phyloP scores from a whole-genome alignment of 1,140 invertebrate genomes.

The Oedothorax gibbosus region DNA sequence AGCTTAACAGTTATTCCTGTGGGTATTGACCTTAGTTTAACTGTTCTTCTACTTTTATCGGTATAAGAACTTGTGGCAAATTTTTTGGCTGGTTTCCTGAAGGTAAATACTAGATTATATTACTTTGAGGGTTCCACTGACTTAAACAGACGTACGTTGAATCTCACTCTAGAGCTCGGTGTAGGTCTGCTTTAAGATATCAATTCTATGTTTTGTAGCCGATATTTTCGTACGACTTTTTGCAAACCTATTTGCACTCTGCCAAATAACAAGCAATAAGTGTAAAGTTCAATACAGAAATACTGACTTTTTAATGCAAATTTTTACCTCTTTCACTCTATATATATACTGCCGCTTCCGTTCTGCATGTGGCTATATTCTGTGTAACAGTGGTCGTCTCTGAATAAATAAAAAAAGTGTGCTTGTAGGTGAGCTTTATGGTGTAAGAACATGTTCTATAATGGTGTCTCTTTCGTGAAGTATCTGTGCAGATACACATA shows the following conservation, averaged over 20 bases:
- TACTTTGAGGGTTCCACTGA: too few relatives aligned
- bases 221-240: slow-evolving; percentile 58
- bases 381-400: neutral
- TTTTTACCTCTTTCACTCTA: slow-evolving; percentile 43
- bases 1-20: too few relatives aligned
- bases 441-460: neutral
- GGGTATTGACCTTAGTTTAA: too few relatives aligned
- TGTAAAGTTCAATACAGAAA: slow-evolving; percentile 15
- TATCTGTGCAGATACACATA: slow-evolving; percentile 34
- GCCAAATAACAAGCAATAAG: slow-evolving; percentile 58
- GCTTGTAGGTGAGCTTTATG: slow-evolving; percentile 22
- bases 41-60: too few relatives aligned
- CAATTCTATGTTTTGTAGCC: slow-evolving; percentile 52
- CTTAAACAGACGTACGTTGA: too few relatives aligned
- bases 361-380: slow-evolving; percentile 37
- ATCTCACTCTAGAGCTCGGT: neutral
- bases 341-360: slow-evolving; percentile 4
- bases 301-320: slow-evolving; percentile 12
- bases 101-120: too few relatives aligned
- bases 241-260: slow-evolving; percentile 59
- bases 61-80: too few relatives aligned
- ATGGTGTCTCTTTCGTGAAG: slow-evolving; percentile 30
- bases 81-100: too few relatives aligned
- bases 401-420: neutral
- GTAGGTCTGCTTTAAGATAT: slow-evolving; percentile 35